Conservation (phyloP, 2,113 vertebrate genomes). For the Pseudorasbora parva region DNA sequence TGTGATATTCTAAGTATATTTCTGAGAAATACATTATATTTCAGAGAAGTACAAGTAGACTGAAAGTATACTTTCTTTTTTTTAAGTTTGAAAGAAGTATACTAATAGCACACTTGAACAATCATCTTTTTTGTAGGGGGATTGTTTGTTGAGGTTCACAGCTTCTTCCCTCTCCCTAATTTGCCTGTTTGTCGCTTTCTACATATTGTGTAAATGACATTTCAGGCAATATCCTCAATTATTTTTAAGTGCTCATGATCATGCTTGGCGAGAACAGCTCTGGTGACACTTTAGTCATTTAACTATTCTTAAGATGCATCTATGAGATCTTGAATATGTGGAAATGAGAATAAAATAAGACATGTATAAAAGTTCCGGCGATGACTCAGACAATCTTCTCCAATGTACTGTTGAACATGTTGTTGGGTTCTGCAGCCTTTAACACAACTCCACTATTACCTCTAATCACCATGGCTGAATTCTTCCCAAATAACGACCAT, state of each 20-base stretch:
- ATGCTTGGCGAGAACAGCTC: background rate
- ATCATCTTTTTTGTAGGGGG: too few species aligned
- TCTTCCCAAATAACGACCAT: conserved; percentile 14
- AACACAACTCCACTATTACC: conserved; percentile 33
- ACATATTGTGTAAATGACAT: background rate
- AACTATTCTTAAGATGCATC: background rate
- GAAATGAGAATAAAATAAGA: background rate
- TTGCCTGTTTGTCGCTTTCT: background rate
- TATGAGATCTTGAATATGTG: background rate
- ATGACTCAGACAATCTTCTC: conserved; percentile 9
- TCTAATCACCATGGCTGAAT: conserved; percentile 6
- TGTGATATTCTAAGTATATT: too few species aligned
- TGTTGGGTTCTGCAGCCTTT: background rate
- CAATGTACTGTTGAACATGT: background rate
- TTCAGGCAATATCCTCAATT: background rate
- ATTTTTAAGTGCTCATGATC: background rate
- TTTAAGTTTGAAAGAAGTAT: too few species aligned
- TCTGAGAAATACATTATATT: too few species aligned
- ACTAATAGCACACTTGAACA: too few species aligned
- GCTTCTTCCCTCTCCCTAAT: background rate
- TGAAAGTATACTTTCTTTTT: too few species aligned
- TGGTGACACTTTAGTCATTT: background rate
- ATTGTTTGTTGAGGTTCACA: background rate
- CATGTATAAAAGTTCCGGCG: background rate
- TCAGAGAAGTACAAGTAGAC: too few species aligned